Percentiles rank a stretch among this genome's conserved stretches.
phyloP scores from a whole-genome alignment of 2,113 vertebrate species.

The Oryzias curvinotus region DNA sequence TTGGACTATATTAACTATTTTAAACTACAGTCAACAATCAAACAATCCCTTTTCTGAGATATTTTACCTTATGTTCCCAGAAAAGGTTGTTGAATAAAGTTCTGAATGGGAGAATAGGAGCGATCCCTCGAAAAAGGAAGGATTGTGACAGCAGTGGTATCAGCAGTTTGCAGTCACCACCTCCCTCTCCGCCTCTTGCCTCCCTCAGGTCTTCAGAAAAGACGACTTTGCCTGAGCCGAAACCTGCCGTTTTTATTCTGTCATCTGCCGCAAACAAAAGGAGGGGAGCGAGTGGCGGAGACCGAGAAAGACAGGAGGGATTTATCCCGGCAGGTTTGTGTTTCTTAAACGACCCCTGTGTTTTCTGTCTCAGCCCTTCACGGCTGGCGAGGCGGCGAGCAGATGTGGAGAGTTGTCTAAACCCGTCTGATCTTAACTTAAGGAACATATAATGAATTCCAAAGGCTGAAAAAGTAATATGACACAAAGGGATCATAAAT shows the following conservation, averaged over 20 bases:
- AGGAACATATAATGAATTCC: constrained; percentile 48
- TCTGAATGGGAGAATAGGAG: constrained; percentile 16
- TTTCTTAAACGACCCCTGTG: constrained; percentile 32
- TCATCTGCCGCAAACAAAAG: constrained; percentile 42
- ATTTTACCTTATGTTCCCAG: constrained; percentile 11
- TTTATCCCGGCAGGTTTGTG: constrained; percentile 24
- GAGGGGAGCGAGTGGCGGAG: constrained; percentile 2
- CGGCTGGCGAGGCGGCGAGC: constrained; percentile 11
- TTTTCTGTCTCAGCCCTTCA: constrained; percentile 14
- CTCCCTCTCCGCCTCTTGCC: constrained; percentile 6
- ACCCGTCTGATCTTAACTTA: constrained; percentile 46
- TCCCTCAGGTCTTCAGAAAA: constrained; percentile 38
- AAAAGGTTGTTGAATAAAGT: constrained; percentile 21
- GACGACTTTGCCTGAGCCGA: constrained; percentile 32
- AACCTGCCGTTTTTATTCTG: constrained; percentile 32
- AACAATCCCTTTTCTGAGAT: background rate
- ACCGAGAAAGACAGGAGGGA: constrained; percentile 2
- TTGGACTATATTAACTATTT: background rate
- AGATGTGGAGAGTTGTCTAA: constrained; percentile 39
- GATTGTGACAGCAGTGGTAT: constrained; percentile 38
- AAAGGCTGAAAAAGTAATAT: constrained; percentile 27
- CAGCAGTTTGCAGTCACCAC: constrained; percentile 34
- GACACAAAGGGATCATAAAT: constrained; percentile 63
- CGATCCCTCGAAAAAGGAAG: background rate
- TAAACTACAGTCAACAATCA: constrained; percentile 6